A percentile compares a stretch with the other conserved stretches of the same genome.
Evolutionary conservation across 2,113 vertebrate genomes (phyloP).

Genomic region (Pampusana beccarii): DNA sequence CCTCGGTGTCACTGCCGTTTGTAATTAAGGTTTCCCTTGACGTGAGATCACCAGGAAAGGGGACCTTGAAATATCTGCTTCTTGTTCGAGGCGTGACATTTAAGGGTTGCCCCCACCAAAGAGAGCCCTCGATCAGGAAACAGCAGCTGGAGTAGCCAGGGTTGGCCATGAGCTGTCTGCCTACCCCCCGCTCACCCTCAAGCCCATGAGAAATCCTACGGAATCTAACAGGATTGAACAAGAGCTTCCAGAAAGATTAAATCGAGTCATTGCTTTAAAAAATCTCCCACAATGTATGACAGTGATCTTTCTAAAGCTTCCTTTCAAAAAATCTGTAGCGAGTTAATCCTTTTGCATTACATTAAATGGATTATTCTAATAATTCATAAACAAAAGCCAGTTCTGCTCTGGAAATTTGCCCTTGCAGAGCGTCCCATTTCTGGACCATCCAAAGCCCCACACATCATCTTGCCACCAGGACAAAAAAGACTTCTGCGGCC

Average conservation of each 20-base stretch:
- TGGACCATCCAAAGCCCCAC: neutral
- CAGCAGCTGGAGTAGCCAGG: constrained; percentile 1
- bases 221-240: constrained; percentile 44
- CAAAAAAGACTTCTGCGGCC: neutral
- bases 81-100: neutral
- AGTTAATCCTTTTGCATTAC: neutral
- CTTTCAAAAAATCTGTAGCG: neutral
- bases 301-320: neutral
- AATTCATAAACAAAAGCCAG: neutral
- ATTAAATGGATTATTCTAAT: neutral
- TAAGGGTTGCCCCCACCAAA: constrained; percentile 3
- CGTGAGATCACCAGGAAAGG: constrained; percentile 33
- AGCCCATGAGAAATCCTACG: constrained; percentile 9
- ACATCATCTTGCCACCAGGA: neutral
- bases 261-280: constrained; percentile 5
- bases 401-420: neutral
- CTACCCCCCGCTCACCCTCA: neutral
- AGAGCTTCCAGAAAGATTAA: constrained; percentile 23
- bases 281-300: neutral
- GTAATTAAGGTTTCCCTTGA: constrained; percentile 37
- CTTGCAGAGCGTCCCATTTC: neutral
- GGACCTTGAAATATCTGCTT: constrained; percentile 30
- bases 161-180: constrained; percentile 25
- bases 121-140: neutral
- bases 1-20: neutral